phyloP scores from a whole-genome alignment of 2,888 invertebrate genomes.

The Oxytorus armatus region DNA sequence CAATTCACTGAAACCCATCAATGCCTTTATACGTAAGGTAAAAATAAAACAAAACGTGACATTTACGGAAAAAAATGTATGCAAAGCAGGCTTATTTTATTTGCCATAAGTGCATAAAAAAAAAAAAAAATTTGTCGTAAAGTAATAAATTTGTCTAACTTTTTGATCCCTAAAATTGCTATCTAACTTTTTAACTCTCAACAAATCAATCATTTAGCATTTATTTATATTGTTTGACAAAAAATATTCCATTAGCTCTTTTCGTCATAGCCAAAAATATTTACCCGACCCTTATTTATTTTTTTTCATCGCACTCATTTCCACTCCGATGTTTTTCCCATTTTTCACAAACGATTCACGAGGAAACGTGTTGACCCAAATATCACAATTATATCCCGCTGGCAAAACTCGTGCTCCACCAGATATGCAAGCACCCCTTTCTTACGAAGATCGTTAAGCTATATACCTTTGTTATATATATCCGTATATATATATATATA shows the following conservation, averaged over 20 bases:
- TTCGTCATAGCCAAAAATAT: not conserved
- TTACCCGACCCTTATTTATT: not conserved
- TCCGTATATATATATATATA: no score
- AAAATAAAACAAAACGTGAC: not conserved
- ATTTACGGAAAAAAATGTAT: not conserved
- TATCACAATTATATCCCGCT: constrained; percentile 27
- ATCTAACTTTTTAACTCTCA: not conserved
- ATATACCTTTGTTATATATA: not conserved
- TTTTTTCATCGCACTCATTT: not conserved
- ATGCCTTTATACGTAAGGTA: not conserved
- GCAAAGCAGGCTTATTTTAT: not conserved
- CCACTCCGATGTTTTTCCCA: not conserved
- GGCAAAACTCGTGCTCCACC: constrained; percentile 29
- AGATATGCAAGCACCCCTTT: constrained; percentile 16
- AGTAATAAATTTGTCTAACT: not conserved
- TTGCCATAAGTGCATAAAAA: no score
- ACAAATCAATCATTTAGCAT: not conserved
- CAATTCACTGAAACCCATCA: constrained; percentile 11
- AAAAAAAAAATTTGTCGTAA: constrained; percentile 1
- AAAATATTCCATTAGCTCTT: not conserved
- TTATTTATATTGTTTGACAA: not conserved
- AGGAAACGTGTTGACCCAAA: constrained; percentile 44
- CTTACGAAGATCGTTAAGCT: constrained; percentile 23
- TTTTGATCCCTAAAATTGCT: not conserved
- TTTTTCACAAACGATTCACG: not conserved